Base-by-base conservation (phyloP, 2,113 vertebrate species). In the Callionymus lyra region DNA sequence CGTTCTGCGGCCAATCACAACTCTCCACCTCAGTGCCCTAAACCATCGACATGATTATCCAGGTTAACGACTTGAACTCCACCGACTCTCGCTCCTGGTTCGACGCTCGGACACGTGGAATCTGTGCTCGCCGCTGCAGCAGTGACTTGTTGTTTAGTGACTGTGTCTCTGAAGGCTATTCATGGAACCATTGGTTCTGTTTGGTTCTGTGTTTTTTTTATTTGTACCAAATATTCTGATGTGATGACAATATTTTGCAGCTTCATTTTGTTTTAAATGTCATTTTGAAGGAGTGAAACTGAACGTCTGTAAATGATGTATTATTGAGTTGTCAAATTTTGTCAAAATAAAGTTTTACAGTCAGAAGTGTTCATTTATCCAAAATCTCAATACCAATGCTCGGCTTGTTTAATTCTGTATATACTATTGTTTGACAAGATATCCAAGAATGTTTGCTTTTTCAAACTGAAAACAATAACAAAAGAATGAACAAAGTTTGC, bases 221-320 rank as follows among this genome's bases (percentile, higher is more conserved):
- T 93, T 90, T 92, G 86, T 90, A 92, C 87, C 81, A 87, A 88
- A 87, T 91, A 88, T 91, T 91, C 91, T 85, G 82, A 84, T 69
- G 85, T 81, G 77, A 53, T 50, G 42, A 61, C 39, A 52, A 51
- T 66, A 41, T 75, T 83, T 88, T 71, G 56, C 56, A 64, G 16
- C 64, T 72, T 80, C 60, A 68, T 54, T 69, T 56, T 70, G 21
- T 80, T 76, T 64, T 57, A 27, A 49, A 53, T 71, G 70, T 79
- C 41, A 50, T 72, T 75, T 71, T 59, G 57, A 53, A 74, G 45
- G 57, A 74, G 72, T 77, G 49, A 46, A 81, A 62, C 63, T 75
- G 33, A 34, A 46, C 38, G 53, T 76, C 63, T 42, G 36, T 70
- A 57, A 50, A 70, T 59, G 64, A 78, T 74, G 65, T 65, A 27